Percentiles rank a stretch among this genome's conserved stretches.
phyloP scores from a whole-genome alignment of 2,888 invertebrate genomes.

The Fragum whitleyi region DNA sequence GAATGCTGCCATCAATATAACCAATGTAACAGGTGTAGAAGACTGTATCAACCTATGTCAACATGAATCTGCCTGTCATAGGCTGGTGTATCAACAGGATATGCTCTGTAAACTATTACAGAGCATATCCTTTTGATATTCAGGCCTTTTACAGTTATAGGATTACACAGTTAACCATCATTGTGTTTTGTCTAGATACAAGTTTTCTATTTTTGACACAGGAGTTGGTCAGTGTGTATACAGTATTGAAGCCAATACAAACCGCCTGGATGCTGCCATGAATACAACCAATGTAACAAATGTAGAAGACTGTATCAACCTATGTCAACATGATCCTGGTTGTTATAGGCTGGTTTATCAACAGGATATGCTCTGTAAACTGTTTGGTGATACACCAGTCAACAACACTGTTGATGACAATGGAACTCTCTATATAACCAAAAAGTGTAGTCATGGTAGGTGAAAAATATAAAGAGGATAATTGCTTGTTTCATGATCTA shows the following conservation, averaged over 20 bases:
- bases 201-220: background rate
- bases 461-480: background rate
- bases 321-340: background rate
- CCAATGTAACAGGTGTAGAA: background rate
- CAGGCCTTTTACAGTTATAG: no score
- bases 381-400: background rate
- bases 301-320: slow-evolving; percentile 1
- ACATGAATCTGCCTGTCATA: background rate
- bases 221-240: background rate
- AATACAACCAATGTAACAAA: background rate
- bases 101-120: background rate
- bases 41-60: background rate
- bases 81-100: background rate
- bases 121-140: no score
- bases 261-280: background rate
- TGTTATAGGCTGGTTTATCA: background rate
- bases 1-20: background rate
- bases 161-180: no score
- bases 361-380: background rate
- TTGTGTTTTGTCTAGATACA: no score
- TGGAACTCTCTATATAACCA: background rate
- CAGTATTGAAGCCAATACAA: background rate
- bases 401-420: background rate
- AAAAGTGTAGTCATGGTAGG: slow-evolving; percentile 6
- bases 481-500: no score